Evolutionary conservation across 2,113 vertebrate species (phyloP), one percentile per base, ranked within the genome.

Genomic region (Columba livia): DNA sequence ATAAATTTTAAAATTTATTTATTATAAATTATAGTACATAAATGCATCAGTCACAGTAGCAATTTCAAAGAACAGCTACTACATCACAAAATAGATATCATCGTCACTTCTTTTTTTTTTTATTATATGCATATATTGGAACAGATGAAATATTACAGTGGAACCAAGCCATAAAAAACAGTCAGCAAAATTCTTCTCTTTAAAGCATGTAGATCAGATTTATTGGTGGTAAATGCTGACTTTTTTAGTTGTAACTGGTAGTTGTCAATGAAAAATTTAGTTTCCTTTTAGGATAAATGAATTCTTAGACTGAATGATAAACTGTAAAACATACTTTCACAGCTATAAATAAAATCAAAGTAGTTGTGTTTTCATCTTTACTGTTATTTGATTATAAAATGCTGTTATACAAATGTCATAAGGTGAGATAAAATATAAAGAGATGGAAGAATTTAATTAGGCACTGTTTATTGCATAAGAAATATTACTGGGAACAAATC

Each of bases 281-380:
- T 88, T 95, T 92, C n/a, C 24, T 88, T 85, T 92, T 86, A 92
- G 90, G 82, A 73, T 93, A 94, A 91, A 66, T 38, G 15, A 85
- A 94, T 89, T 82, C 15, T 71, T 82, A n/a, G 53, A 60, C 28
- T 32, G 50, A 91, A 69, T 61, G 57, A 85, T 24, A 87, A 72
- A 88, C 86, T 84, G 12, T 42, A 94, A 96, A 65, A 18, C 29
- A 58, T 73, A 54, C 15, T 73, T 69, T 86, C 42, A 90, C 29
- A 90, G 42, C n/a, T 64, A 48, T 81, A 75, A 92, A 93, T 75
- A 91, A 83, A 82, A 78, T 42, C 11, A 44, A 94, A 67, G 88
- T 62, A 72, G 18, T n/a, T 36, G 14, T 56, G 60, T 70, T 73
- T 89, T 79, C n/a, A 80, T 88, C 34, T 88, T 65, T 77, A 70